Evolutionary conservation across 2,113 vertebrate genomes (phyloP), one percentile per base, ranked within the genome.

Genomic region (Plectropomus leopardus): DNA sequence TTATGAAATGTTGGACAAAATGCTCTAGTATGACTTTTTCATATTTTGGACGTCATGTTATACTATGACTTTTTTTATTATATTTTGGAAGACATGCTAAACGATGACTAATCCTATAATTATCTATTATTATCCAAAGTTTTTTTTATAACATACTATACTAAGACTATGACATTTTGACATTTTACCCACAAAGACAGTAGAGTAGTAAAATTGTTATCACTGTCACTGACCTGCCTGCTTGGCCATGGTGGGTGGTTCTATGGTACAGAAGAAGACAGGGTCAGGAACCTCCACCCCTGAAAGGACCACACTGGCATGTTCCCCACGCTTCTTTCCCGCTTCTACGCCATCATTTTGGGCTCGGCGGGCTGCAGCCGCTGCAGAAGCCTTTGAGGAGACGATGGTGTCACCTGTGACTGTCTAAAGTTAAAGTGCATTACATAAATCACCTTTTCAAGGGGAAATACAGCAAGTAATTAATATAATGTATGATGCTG

Each of bases 181-280:
- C n/a, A n/a, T n/a, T n/a, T n/a, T n/a, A n/a, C n/a, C n/a, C n/a
- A n/a, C n/a, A n/a, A n/a, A n/a, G n/a, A n/a, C n/a, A n/a, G n/a
- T n/a, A n/a, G 9, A 21, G 23, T 0, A 17, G n/a, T 4, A 13
- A 15, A 58, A 8, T 36, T 28, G 15, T 7, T 24, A 68, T 19
- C 7, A 45, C 60, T 23, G 50, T 66, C 34, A 53, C 79, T 53
- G 85, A 99, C 98, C 97, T 82, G 96, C 88, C 72, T 99, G 98
- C 88, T 93, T 98, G 83, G 97, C 91, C 93, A 97, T 21, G n/a
- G 97, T 96, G 17, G 98, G 96, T 0, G 97, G 97, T 58, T 99
- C 98, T 78, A 99, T 96, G n/a, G 98, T 97, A 90, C 98, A 99
- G 92, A 99, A 99, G 94, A 99, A 99, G 51, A 99, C 98, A 0